A percentile compares a stretch with the other conserved stretches of the same genome.
These are phyloP conservation scores for Pholis gunnellus DNA, from an alignment of 2,113 vertebrate genomes.

Conservation along the genomic window DNA sequence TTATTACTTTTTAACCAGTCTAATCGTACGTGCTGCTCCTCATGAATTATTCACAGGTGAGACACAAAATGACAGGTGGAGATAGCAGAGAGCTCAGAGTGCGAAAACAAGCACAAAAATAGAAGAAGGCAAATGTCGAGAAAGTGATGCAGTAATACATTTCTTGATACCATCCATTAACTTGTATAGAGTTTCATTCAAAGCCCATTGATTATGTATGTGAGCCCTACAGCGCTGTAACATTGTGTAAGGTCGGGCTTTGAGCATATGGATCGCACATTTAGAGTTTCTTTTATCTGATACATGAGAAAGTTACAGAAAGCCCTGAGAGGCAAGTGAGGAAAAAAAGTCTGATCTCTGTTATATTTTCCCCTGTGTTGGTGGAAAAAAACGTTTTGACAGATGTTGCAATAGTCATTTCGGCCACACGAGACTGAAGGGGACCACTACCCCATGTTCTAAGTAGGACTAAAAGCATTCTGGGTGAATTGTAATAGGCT, in stretches of 20 bases:
- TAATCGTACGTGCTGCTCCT: slow-evolving; percentile 79
- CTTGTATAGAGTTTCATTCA: slow-evolving; percentile 32
- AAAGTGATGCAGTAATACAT: slow-evolving; percentile 34
- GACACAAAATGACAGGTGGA: slow-evolving; percentile 75
- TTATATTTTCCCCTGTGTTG: no score
- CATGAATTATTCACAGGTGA: slow-evolving; percentile 83
- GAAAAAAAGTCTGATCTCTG: not conserved
- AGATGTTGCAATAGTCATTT: no score
- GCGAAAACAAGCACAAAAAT: slow-evolving; percentile 64
- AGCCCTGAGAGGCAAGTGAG: not conserved
- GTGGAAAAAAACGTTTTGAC: not conserved
- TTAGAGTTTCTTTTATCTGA: slow-evolving; percentile 37
- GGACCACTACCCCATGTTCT: not conserved
- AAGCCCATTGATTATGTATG: slow-evolving; percentile 42
- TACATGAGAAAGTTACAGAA: slow-evolving; percentile 27
- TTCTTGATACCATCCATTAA: slow-evolving; percentile 48
- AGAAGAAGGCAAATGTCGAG: slow-evolving; percentile 49
- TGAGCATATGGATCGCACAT: slow-evolving; percentile 35
- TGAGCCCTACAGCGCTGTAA: slow-evolving; percentile 7
- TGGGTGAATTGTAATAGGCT: not conserved
- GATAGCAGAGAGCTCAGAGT: slow-evolving; percentile 42
- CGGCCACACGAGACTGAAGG: not conserved
- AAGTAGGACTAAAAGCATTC: not conserved
- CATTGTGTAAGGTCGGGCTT: slow-evolving; percentile 14
- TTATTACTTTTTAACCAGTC: slow-evolving; percentile 85